These are phyloP conservation scores for Hirtodrosophila cameraria DNA, from an alignment of 2,888 invertebrate genomes.

Conservation along the genomic window DNA sequence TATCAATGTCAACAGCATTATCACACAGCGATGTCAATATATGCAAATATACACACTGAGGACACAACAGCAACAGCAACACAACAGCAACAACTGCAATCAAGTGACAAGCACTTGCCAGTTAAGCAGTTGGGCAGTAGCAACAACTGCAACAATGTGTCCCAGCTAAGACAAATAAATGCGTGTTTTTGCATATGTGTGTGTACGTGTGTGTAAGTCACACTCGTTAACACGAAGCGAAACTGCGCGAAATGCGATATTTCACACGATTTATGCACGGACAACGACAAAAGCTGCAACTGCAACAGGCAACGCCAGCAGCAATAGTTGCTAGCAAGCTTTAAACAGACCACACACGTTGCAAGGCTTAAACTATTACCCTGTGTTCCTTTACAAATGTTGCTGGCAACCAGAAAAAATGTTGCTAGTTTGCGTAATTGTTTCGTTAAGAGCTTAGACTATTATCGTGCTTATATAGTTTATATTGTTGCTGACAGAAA, in stretches of 20 bases:
- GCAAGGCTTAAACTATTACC: constrained; percentile 32
- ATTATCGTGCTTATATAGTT: background rate
- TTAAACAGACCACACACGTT: constrained; percentile 64
- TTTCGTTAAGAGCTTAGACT: constrained; percentile 30
- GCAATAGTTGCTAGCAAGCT: constrained; percentile 36
- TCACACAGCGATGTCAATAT: constrained; percentile 80
- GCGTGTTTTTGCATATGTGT: constrained; percentile 61
- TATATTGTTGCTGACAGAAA: too few relatives aligned
- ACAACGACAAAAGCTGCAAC: constrained; percentile 77
- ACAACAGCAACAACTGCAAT: constrained; percentile 46
- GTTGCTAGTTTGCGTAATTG: constrained; percentile 39
- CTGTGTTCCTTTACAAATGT: constrained; percentile 3
- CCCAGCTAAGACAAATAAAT: constrained; percentile 74
- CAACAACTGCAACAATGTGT: constrained; percentile 53
- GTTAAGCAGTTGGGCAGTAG: constrained; percentile 48
- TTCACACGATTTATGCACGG: constrained; percentile 84
- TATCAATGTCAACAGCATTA: constrained; percentile 80
- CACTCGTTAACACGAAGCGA: constrained; percentile 81
- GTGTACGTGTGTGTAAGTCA: constrained; percentile 68
- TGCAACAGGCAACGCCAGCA: constrained; percentile 55
- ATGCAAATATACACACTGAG: constrained; percentile 70
- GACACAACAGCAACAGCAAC: constrained; percentile 35
- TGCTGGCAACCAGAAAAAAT: constrained; percentile 20
- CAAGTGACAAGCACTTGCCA: constrained; percentile 62
- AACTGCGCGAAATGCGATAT: constrained; percentile 84